These are phyloP conservation scores for Siniperca knerii DNA, from an alignment of 2,113 vertebrate species.

Conservation along the genomic window DNA sequence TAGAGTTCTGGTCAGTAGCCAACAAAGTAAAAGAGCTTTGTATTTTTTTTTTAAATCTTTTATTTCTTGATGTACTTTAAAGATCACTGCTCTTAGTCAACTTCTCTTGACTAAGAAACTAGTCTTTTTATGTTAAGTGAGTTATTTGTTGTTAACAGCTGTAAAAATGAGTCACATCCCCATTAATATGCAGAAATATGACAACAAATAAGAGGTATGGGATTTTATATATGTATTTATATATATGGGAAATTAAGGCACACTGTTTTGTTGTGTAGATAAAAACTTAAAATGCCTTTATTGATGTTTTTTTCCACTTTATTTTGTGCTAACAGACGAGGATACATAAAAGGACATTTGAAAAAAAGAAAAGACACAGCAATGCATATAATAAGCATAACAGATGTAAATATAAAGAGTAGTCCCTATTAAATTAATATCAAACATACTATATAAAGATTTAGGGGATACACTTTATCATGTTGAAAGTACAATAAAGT, in stretches of 20 bases:
- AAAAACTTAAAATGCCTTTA: neutral
- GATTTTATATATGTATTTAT: neutral
- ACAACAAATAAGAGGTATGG: neutral
- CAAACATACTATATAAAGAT: neutral
- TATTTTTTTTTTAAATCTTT: neutral
- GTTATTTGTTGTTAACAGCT: neutral
- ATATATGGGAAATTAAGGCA: neutral
- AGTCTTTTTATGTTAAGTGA: neutral
- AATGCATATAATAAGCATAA: neutral
- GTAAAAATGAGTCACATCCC: neutral
- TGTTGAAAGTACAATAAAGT: neutral
- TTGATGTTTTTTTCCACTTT: constrained; percentile 2
- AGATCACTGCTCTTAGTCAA: neutral
- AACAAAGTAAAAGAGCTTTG: neutral
- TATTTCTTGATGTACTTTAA: neutral
- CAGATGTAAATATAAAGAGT: neutral
- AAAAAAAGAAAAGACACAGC: neutral
- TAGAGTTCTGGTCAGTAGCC: neutral
- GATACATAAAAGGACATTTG: constrained; percentile 6
- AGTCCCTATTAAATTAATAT: neutral
- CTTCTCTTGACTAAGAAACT: neutral
- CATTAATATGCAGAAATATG: neutral
- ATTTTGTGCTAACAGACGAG: neutral
- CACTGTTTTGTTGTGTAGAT: neutral
- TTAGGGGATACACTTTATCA: neutral